Evolutionary conservation across 2,113 vertebrate species (phyloP).

Genomic region (Myotis lucifugus): DNA sequence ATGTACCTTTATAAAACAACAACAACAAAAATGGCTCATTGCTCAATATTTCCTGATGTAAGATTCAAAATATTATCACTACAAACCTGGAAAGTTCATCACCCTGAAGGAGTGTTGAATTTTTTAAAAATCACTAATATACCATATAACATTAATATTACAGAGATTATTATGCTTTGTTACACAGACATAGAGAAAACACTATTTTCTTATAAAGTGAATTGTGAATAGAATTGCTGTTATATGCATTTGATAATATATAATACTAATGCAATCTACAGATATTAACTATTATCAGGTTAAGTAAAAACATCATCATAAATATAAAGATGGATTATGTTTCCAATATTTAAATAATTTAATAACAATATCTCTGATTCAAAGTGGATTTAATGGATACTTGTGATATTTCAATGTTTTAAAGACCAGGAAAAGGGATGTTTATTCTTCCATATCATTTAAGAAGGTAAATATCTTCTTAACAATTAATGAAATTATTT

Average conservation of each 20-base stretch:
- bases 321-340: neutral
- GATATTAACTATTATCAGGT: neutral
- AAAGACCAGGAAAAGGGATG: neutral
- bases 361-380: neutral
- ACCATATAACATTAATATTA: neutral
- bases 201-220: neutral
- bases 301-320: neutral
- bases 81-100: neutral
- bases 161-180: neutral
- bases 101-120: neutral
- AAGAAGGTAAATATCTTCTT: neutral
- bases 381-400: neutral
- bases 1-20: neutral
- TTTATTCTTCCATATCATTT: neutral
- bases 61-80: neutral
- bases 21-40: neutral
- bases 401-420: neutral
- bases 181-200: neutral
- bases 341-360: neutral
- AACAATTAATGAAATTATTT: neutral
- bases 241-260: neutral
- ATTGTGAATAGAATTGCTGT: neutral
- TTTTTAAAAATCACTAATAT: neutral
- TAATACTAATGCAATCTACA: neutral
- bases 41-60: neutral